These are phyloP conservation scores for Menidia menidia DNA, from an alignment of 2,797 vertebrate species.

Conservation along the genomic window DNA sequence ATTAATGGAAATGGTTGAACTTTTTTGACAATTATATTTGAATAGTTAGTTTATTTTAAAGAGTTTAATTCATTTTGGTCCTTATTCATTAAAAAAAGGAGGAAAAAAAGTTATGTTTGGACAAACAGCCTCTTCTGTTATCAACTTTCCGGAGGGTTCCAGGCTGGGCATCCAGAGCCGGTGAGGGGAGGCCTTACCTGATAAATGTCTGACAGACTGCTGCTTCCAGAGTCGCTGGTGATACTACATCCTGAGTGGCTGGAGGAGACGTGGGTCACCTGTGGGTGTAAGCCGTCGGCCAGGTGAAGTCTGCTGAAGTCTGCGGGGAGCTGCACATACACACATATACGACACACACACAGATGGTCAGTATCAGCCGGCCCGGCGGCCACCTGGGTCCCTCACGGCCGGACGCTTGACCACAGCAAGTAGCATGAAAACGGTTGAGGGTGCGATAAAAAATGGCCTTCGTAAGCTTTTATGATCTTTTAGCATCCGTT, in stretches of 20 bases:
- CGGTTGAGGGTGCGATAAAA: background rate
- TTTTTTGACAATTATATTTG: background rate
- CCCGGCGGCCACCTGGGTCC: conserved; percentile 42
- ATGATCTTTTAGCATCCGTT: background rate
- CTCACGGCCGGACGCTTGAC: conserved; percentile 28
- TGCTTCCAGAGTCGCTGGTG: conserved; percentile 99
- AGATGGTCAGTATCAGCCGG: conserved; percentile 73
- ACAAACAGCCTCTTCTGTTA: background rate
- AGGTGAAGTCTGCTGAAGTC: conserved; percentile 99
- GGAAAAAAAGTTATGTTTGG: background rate
- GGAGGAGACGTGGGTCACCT: conserved; percentile 98
- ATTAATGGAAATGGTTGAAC: conserved; percentile 10
- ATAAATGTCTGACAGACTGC: conserved; percentile 99
- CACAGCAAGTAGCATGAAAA: background rate
- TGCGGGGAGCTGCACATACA: conserved; percentile 92
- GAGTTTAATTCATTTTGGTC: background rate
- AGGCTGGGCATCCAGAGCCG: conserved; percentile 29
- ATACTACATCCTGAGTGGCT: conserved; percentile 99
- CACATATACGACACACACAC: conserved; percentile 69
- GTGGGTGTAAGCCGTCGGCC: conserved; percentile 97
- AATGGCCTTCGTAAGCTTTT: background rate
- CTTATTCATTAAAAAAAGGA: background rate
- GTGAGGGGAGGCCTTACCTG: conserved; percentile 87
- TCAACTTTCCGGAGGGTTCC: conserved; percentile 25
- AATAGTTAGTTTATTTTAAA: background rate